phyloP scores from a whole-genome alignment of 1,140 invertebrate genomes.

The Condylostylus longicornis region DNA sequence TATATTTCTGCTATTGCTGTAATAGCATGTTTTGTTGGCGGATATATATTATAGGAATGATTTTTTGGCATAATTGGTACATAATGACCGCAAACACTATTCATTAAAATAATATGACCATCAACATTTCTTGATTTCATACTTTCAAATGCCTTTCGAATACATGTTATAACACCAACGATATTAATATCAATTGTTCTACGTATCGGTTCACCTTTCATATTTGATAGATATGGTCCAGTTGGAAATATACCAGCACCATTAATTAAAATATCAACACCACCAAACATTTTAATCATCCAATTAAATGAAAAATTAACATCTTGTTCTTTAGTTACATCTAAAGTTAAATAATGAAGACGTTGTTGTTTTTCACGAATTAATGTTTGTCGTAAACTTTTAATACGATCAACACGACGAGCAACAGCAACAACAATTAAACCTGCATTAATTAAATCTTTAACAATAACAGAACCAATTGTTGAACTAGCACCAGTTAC shows the following conservation, averaged over 20 bases:
- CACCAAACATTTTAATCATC: slow-evolving; percentile 43
- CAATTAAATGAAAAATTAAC: slow-evolving; percentile 48
- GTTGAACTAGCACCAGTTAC: slow-evolving; percentile 54
- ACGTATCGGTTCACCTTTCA: slow-evolving; percentile 12
- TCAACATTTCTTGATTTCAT: slow-evolving; percentile 47
- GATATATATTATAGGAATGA: slow-evolving; percentile 38
- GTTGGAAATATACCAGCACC: slow-evolving; percentile 46
- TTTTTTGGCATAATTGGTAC: slow-evolving; percentile 5
- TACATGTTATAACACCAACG: slow-evolving; percentile 45
- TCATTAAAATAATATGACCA: slow-evolving; percentile 53
- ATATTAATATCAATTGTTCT: slow-evolving; percentile 50
- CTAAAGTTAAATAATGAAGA: slow-evolving; percentile 37
- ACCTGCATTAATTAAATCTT: slow-evolving; percentile 40
- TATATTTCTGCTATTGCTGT: slow-evolving; percentile 48
- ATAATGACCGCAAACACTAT: slow-evolving; percentile 37
- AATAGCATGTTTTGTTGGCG: slow-evolving; percentile 52
- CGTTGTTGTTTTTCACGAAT: slow-evolving; percentile 19
- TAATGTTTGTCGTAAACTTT: slow-evolving; percentile 28
- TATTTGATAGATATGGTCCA: slow-evolving; percentile 31
- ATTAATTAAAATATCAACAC: slow-evolving; percentile 55
- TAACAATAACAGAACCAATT: slow-evolving; percentile 45
- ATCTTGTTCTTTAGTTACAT: slow-evolving; percentile 47
- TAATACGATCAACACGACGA: slow-evolving; percentile 41
- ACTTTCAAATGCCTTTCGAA: slow-evolving; percentile 44
- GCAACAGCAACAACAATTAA: slow-evolving; percentile 54